Conservation (phyloP, 2,113 vertebrate genomes). For the Rallus limicola region DNA sequence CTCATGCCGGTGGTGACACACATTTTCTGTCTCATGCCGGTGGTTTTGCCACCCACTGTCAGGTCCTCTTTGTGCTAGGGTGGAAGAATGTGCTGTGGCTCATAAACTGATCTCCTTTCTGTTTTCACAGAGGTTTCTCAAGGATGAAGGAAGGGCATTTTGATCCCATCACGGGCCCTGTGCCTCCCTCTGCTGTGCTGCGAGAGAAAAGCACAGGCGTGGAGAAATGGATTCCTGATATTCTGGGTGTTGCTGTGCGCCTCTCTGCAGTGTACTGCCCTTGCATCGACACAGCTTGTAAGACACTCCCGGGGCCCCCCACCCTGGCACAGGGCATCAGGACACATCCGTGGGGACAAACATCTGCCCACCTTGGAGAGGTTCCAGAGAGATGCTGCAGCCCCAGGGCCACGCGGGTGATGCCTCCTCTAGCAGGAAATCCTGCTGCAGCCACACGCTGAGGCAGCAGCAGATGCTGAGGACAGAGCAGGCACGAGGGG, state of each 20-base stretch:
- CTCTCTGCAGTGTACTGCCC: background rate
- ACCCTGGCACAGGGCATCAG: too few relatives aligned
- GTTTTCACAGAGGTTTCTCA: background rate
- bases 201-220: background rate
- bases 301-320: too few relatives aligned
- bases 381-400: too few relatives aligned
- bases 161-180: background rate
- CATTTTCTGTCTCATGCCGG: too few relatives aligned
- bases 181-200: background rate
- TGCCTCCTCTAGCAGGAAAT: too few relatives aligned
- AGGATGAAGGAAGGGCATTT: background rate
- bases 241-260: background rate
- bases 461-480: too few relatives aligned
- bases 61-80: rapidly evolving
- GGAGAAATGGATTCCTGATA: background rate
- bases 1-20: background rate
- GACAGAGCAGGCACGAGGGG: too few relatives aligned
- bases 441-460: too few relatives aligned
- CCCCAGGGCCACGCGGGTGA: too few relatives aligned
- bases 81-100: background rate
- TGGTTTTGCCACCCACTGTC: background rate
- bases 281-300: background rate
- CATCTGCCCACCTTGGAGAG: background rate
- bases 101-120: too few relatives aligned
- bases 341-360: background rate